Evolutionary conservation across 2,113 vertebrate species (phyloP).

Genomic region (Phalacrocorax brasilianus): DNA sequence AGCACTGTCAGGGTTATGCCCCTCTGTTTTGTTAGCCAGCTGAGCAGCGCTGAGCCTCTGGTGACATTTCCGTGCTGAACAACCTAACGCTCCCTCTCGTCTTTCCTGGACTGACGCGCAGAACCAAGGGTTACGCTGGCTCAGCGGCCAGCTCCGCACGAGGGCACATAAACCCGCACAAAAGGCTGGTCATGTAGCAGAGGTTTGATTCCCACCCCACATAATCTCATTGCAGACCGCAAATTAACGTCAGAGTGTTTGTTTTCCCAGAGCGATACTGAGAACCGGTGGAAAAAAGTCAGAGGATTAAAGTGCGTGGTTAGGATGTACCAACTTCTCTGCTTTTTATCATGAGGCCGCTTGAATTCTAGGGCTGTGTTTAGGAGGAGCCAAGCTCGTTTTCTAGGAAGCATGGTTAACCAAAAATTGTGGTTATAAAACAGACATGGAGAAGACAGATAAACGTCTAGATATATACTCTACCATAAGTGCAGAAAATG

Average conservation of each 20-base stretch:
- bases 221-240: rapidly evolving
- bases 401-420: neutral
- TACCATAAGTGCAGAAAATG: neutral
- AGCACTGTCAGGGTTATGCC: neutral
- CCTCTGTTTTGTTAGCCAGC: neutral
- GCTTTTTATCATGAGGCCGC: neutral
- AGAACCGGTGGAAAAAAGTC: neutral
- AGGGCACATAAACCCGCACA: neutral
- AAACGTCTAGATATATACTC: neutral
- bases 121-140: neutral
- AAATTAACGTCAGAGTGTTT: neutral
- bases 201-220: neutral
- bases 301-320: neutral
- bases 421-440: neutral
- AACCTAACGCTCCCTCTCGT: neutral
- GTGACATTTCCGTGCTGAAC: neutral
- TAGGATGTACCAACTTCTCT: neutral
- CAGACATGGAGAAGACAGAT: neutral
- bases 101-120: neutral
- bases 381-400: neutral
- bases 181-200: neutral
- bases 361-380: neutral
- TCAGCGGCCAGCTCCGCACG: neutral
- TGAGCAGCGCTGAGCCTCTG: neutral
- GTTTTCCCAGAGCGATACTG: neutral